Base-by-base conservation (phyloP, 2,797 vertebrate genomes). In the Myotis daubentonii region DNA sequence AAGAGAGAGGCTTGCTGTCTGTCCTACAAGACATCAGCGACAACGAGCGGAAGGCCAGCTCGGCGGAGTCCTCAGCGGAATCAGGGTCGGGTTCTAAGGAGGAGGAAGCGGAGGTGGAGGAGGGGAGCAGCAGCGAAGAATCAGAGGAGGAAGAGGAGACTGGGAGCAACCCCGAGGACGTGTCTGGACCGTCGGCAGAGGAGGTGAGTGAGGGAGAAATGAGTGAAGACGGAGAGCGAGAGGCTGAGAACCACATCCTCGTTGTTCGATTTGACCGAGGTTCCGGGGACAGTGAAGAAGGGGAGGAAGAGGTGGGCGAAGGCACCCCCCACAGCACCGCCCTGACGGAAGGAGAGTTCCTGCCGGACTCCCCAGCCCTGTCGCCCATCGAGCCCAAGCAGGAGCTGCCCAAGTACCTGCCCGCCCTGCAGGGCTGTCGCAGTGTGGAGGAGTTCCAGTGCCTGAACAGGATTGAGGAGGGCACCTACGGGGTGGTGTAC, bases 401-500 rank as follows among this genome's bases (percentile, higher is more conserved):
- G 91, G 99, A 99, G 96, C 98, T 99, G 22, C 99, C 99, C 20
- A 99, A 99, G 94, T 99, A 99, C 44, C 98, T 99, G 68, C 99
- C 99, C 0, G 99, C 99, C 0, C 98, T 99, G 62, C 99, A 99
- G 99, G 99, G 99, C 0, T 99, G 99, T 94, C 99, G 99, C 15
- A 99, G 99, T 0, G 99, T 99, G 87, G 99, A 99, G 97, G 99
- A 99, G 92, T 99, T 99, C 96, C 99, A 99, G 98, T 99, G 99
- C 97, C 97, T 99, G 95, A 99, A 99, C 98, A 98, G 99, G 87
- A 99, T 99, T 5, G 99, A 99, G 74, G 99, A 99, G 89, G 99
- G 99, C 74, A 99, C 99, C 0, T 99, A 99, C 0, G 99, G 99
- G 0, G 99, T 99, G 33, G 99, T 99, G 60, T 99, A 99, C 98